Evolutionary conservation across 64 coral and sea anemone species (phyloP), one percentile per base, ranked within the genome.

Genomic region (Pachyseris speciosa): DNA sequence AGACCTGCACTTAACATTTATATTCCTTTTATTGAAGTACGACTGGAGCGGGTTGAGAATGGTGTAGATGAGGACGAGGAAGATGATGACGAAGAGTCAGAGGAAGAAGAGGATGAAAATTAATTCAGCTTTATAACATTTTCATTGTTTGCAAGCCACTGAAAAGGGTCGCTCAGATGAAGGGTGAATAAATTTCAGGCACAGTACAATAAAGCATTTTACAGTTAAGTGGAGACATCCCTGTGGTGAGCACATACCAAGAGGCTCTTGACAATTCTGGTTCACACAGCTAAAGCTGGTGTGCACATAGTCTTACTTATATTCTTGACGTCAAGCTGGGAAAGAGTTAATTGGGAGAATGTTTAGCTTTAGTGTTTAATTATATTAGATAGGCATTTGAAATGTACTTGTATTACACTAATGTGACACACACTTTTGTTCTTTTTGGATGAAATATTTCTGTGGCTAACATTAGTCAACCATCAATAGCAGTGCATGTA

Each of bases 31-130:
- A 10, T 86, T 86, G 24, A 26, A 86, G 83, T 69, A 73, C 89
- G 89, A 71, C 79, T 84, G 22, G 89, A 74, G 2, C 69, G 89
- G 17, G 80, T 83, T 69, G 89, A 91, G 49, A 80, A 69, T n/a
- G 68, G 66, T 40, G 89, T 40, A 3, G 64, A 38, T 4, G 88
- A 80, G 2, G 88, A 91, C 5, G 88, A 91, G 17, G 72, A 79
- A 4, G 72, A 90, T 26, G 87, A 79, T 33, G 87, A 77, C 11
- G 73, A 88, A 9, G 86, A 88, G 0, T 69, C 75, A 1, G 86
- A 88, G 0, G 84, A 86, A 1, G 86, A 45, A 4, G 59, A 64
- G 6, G 59, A 64, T 64, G 59, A 64, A 27, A 24, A 64, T 20
- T 64, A 28, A 64, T n/a, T 25, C 1, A 64, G 3, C 25, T 9